Evolutionary conservation across 1,140 invertebrate genomes (phyloP), one percentile per base, ranked within the genome.

Genomic region (Tetramorium parvispinum): DNA sequence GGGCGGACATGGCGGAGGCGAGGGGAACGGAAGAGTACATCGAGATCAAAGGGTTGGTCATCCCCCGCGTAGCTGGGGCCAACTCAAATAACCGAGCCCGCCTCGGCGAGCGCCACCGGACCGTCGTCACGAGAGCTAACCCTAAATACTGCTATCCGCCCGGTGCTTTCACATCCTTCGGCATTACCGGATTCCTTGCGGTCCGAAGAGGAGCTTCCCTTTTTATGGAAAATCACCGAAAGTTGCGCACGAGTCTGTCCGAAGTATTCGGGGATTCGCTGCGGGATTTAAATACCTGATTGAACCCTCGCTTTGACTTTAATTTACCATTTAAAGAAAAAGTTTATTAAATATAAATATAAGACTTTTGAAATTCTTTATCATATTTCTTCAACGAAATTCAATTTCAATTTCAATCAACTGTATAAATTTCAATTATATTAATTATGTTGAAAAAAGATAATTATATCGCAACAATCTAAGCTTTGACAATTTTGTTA

Each of bases 11-110:
- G 86, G 89, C 86, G 90, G 87, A 81, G 85, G 37, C 55, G 89
- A 81, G 76, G 78, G 85, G 71, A 82, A 63, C 57, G 86, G 86
- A 79, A 59, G 91, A 85, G 85, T 79, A 90, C 88, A 89, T 90
- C 92, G 93, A 95, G 94, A 95, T 95, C 95, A 95, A 95, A 95
- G 95, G 93, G 93, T 93, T 92, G 93, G 92, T 94, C 92, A 93
- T 93, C 93, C 91, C 92, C 57, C 90, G 91, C 91, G 91, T 88
- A 66, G 89, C 90, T 93, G 87, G 91, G 90, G 92, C 93, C 94
- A 95, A 95, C 92, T 95, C 94, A 95, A 95, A 95, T 94, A 95
- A 95, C 92, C 93, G 91, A 93, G 93, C 92, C 93, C 91, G 92
- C 92, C 87, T 92, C 93, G 92, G 90, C 91, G 91, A 92, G 91